Percentiles rank a stretch among this genome's conserved stretches.
phyloP scores from a whole-genome alignment of 2,797 vertebrate genomes.

The Emydoidea blandingii region DNA sequence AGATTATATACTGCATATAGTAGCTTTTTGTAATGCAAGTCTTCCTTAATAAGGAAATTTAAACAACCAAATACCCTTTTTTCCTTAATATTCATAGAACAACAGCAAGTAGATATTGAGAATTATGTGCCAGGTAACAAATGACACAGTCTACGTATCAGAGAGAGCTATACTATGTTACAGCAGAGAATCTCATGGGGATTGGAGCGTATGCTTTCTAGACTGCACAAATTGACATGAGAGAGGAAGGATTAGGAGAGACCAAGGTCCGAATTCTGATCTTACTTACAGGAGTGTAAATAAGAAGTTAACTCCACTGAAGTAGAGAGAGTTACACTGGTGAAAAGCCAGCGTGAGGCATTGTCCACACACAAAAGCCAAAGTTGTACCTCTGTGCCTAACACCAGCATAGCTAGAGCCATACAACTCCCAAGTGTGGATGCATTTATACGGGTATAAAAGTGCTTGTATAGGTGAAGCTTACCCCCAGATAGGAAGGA shows the following conservation, averaged over 20 bases:
- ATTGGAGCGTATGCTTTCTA: not conserved
- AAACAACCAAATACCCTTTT: not conserved
- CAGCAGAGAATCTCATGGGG: not conserved
- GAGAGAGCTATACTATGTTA: not conserved
- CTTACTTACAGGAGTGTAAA: not conserved
- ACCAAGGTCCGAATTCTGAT: not conserved
- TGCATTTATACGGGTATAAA: not conserved
- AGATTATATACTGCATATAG: not conserved
- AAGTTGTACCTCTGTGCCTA: not conserved
- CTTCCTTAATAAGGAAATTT: not conserved
- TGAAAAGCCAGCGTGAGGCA: not conserved
- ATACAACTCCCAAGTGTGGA: not conserved
- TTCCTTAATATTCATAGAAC: not conserved
- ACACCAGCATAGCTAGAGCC: not conserved
- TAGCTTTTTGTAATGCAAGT: not conserved
- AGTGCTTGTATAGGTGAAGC: not conserved
- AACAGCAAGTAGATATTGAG: not conserved
- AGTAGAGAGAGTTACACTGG: not conserved
- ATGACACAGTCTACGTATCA: not conserved
- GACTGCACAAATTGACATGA: accelerated
- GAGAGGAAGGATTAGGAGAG: not conserved
- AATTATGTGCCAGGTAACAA: not conserved
- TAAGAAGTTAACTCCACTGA: not conserved
- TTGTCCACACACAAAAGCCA: not conserved
- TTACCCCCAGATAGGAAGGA: not conserved